Conservation (phyloP, 2,797 vertebrate genomes). For the Knipowitschia caucasica region DNA sequence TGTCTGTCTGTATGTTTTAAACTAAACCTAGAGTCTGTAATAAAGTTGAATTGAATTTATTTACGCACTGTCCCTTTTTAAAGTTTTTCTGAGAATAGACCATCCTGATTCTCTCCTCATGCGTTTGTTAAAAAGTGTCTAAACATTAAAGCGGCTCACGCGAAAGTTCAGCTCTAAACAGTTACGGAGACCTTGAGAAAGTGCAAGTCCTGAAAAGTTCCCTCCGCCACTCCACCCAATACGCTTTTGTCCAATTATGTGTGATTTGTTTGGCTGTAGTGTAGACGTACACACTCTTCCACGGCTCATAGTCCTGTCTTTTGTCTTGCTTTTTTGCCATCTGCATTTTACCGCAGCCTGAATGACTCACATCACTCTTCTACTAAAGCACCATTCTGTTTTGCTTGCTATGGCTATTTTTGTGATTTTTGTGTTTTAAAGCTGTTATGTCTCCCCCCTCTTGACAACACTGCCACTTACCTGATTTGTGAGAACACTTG, state of each 20-base stretch:
- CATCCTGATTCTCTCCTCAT: no score
- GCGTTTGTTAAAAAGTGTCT: no score
- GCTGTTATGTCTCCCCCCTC: conserved; percentile 1
- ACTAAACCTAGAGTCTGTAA: no score
- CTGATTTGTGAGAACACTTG: conserved; percentile 9
- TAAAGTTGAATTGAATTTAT: no score
- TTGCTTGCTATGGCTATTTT: conserved; percentile 9
- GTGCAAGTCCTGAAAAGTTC: neutral
- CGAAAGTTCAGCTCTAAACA: neutral
- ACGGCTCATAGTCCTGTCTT: neutral
- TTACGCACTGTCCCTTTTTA: no score
- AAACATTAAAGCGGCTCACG: neutral
- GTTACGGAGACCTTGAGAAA: neutral
- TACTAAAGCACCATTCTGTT: neutral
- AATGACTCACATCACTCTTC: conserved; percentile 1
- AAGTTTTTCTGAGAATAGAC: no score
- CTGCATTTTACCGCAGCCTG: neutral
- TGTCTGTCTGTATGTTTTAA: no score
- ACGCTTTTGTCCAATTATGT: neutral
- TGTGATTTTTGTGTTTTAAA: neutral
- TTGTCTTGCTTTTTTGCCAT: neutral
- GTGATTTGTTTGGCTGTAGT: conserved; percentile 4
- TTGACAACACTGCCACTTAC: conserved; percentile 4
- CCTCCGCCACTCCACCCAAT: neutral
- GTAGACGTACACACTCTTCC: neutral